phyloP scores from a whole-genome alignment of 2,888 invertebrate genomes.

The Neria commutata region DNA sequence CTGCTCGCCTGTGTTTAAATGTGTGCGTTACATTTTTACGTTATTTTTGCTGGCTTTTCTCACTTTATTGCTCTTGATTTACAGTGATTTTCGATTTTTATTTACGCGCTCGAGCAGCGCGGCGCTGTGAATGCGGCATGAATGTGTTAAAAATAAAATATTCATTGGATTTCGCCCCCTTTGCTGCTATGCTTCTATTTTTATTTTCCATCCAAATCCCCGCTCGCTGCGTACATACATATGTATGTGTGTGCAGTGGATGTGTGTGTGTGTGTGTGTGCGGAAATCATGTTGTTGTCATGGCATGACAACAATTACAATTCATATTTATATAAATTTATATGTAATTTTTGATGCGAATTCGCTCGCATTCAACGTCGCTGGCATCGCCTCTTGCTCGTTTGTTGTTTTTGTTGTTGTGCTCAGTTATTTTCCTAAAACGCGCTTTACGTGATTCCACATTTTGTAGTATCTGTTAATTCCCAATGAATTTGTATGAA shows the following conservation, averaged over 20 bases:
- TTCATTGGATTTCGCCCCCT: conserved; percentile 8
- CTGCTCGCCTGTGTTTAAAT: too few species aligned
- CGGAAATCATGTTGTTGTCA: conserved; percentile 1
- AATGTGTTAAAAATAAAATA: conserved; percentile 15
- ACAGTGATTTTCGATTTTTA: conserved; percentile 6
- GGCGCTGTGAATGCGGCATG: background rate
- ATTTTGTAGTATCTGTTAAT: too few species aligned
- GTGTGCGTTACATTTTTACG: too few species aligned
- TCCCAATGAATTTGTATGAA: too few species aligned
- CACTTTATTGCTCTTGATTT: conserved; percentile 7
- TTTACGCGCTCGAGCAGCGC: background rate
- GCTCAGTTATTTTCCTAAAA: too few species aligned
- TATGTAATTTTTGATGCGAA: too few species aligned
- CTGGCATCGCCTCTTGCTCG: too few species aligned
- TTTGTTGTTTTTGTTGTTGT: too few species aligned
- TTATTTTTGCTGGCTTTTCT: too few species aligned
- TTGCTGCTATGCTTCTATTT: background rate
- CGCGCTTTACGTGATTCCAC: too few species aligned
- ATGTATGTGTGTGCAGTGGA: background rate
- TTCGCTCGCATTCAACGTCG: too few species aligned
- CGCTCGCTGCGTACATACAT: background rate
- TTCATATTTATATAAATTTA: background rate
- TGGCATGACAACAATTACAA: conserved; percentile 1
- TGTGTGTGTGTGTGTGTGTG: background rate
- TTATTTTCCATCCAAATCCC: background rate